A percentile compares a stretch with the other conserved stretches of the same genome.
Conservation (phyloP, 37 sponge, comb jelly and placozoan species). For the Geodia barretti region DNA sequence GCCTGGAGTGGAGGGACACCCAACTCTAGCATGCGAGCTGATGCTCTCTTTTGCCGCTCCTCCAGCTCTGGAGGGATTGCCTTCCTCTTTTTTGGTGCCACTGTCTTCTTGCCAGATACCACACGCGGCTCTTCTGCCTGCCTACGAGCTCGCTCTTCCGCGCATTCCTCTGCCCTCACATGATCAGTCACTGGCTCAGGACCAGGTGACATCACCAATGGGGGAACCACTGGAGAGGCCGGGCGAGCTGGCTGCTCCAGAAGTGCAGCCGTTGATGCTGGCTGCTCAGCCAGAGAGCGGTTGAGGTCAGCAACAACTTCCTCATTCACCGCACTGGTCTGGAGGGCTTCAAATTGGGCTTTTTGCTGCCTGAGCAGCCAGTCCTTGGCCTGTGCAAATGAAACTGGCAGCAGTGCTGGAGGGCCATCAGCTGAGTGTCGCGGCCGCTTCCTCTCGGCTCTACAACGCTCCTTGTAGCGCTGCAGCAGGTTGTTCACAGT, state of each 20-base stretch:
- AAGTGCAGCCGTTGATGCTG: constrained; percentile 39
- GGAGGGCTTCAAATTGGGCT: constrained; percentile 29
- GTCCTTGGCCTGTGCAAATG: constrained; percentile 54
- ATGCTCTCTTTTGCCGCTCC: constrained; percentile 28
- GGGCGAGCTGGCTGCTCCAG: constrained; percentile 51
- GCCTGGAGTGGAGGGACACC: constrained; percentile 45
- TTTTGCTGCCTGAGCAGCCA: constrained; percentile 53
- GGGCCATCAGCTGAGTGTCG: constrained; percentile 5
- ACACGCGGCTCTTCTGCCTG: constrained; percentile 4
- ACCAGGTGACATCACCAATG: constrained; percentile 44
- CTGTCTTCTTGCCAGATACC: neutral
- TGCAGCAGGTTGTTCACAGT: constrained; percentile 31
- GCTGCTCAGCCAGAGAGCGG: constrained; percentile 43
- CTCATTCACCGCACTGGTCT: constrained; percentile 23
- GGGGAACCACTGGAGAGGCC: constrained; percentile 40
- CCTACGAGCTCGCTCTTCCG: constrained; percentile 19
- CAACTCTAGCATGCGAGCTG: constrained; percentile 21
- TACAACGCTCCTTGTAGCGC: constrained; percentile 42
- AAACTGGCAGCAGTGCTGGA: constrained; percentile 51
- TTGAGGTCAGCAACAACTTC: constrained; percentile 36
- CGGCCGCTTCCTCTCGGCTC: constrained; percentile 23
- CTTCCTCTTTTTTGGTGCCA: constrained; percentile 30
- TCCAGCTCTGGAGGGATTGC: constrained; percentile 38
- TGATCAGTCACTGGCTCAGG: constrained; percentile 43
- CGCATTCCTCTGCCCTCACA: constrained; percentile 37